Evolutionary conservation across 1,140 invertebrate species (phyloP), one percentile per base, ranked within the genome.

Genomic region (Wiebesia pumilae): DNA sequence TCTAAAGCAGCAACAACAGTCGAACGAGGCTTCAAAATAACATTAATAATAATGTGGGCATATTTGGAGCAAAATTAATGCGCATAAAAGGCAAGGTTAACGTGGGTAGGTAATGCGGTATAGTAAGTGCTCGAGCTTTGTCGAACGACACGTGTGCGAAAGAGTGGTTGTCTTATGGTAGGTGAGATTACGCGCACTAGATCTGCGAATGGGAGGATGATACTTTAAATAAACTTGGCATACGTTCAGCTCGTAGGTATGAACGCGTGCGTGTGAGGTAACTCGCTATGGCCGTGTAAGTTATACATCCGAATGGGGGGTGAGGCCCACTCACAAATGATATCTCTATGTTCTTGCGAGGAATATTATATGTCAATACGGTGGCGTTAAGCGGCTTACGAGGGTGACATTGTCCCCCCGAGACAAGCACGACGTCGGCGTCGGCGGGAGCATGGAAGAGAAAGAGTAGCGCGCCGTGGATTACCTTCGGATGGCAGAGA

Each of bases 301-400:
- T 12, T 27, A 33, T 80, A 65, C 47, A 79, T 35, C 4, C 16
- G 47, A 33, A 43, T 3, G 27, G 47, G 14, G 40, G 81, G 47
- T 51, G 65, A 19, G 67, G 21, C n/a, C 1, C 80, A 43, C 9
- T 83, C 65, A 71, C 75, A 65, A 87, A 83, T 73, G 86, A 79
- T 84, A 83, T 62, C 77, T n/a, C 47, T 77, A 47, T 80, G 82
- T 84, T 84, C 78, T 87, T 75, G 58, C 58, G 38, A 83, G 81
- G 81, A 84, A 87, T 87, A 87, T 84, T 84, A 87, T 87, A 81
- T 84, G 86, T 87, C 86, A 87, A 87, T 87, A 87, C 86, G 62
- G 21, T 4, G 81, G 75, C 75, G 86, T 40, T 87, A 87, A 87
- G 86, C 86, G 82, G 86, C 86, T 87, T 83, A 85, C 84, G 85